Evolutionary conservation across 2,113 vertebrate genomes (phyloP).

Genomic region (Pardalotus punctatus): DNA sequence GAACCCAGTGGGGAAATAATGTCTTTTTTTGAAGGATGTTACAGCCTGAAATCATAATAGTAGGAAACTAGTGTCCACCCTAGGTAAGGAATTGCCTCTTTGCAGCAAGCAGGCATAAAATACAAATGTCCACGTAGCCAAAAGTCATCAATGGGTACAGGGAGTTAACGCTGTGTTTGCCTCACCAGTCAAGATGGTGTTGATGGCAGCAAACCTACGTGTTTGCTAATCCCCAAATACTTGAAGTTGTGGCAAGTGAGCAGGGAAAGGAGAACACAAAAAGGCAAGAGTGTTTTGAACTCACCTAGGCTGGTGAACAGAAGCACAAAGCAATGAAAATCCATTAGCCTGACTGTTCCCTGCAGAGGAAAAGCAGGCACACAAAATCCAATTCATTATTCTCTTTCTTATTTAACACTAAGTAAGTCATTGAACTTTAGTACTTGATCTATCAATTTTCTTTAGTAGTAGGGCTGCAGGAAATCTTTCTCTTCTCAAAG

Average conservation of each 20-base stretch:
- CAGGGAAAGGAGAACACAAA: background rate
- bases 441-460: constrained; percentile 39
- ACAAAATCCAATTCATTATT: constrained; percentile 59
- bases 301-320: constrained; percentile 21
- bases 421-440: constrained; percentile 53
- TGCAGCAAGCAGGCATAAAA: background rate
- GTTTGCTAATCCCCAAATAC: background rate
- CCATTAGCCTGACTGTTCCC: constrained; percentile 47
- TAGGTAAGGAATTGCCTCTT: background rate
- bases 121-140: background rate
- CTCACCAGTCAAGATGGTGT: background rate
- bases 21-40: background rate
- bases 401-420: constrained; percentile 49
- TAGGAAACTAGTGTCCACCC: constrained; percentile 33
- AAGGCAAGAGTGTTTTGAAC: constrained; percentile 20
- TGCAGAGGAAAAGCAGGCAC: constrained; percentile 43
- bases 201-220: background rate
- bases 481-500: constrained; percentile 20
- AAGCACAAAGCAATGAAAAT: constrained; percentile 46
- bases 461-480: constrained; percentile 17
- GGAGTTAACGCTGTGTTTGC: background rate
- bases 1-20: background rate
- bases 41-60: constrained; percentile 36
- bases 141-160: background rate
- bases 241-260: background rate